Conservation (phyloP, 2,888 invertebrate species). For the Ophraella communa region DNA sequence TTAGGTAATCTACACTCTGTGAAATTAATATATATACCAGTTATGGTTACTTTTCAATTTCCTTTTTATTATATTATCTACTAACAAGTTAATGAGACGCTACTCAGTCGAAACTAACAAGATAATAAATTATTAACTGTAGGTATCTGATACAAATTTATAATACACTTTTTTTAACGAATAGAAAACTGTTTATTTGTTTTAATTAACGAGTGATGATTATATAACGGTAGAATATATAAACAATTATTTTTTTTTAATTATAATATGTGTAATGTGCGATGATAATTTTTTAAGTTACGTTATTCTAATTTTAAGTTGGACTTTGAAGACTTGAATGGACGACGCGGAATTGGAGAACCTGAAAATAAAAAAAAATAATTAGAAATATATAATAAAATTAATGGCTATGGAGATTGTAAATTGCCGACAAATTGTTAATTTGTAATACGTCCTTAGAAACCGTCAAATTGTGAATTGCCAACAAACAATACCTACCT, state of each 20-base stretch:
- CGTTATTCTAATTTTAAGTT: neutral
- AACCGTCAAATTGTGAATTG: too few species aligned
- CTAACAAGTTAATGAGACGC: neutral
- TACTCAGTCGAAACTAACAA: neutral
- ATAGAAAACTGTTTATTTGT: constrained; percentile 4
- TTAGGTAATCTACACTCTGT: constrained; percentile 1
- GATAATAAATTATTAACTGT: constrained; percentile 6
- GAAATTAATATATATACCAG: neutral
- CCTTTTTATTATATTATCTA: neutral
- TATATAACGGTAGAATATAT: constrained; percentile 13
- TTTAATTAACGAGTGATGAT: constrained; percentile 5
- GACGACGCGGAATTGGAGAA: constrained; percentile 39
- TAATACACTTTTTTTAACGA: neutral
- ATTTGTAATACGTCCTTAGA: too few species aligned
- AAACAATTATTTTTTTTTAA: constrained; percentile 9
- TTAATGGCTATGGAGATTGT: too few species aligned
- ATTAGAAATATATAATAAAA: too few species aligned
- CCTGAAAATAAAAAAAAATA: constrained; percentile 40
- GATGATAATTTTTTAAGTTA: constrained; percentile 16
- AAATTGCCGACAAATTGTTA: too few species aligned
- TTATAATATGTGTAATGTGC: constrained; percentile 1
- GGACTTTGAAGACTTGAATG: constrained; percentile 40
- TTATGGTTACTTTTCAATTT: neutral
- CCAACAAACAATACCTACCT: too few species aligned
- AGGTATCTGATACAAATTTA: neutral